These are phyloP conservation scores for Lithosia quadra DNA, from an alignment of 2,888 invertebrate genomes.

Conservation along the genomic window DNA sequence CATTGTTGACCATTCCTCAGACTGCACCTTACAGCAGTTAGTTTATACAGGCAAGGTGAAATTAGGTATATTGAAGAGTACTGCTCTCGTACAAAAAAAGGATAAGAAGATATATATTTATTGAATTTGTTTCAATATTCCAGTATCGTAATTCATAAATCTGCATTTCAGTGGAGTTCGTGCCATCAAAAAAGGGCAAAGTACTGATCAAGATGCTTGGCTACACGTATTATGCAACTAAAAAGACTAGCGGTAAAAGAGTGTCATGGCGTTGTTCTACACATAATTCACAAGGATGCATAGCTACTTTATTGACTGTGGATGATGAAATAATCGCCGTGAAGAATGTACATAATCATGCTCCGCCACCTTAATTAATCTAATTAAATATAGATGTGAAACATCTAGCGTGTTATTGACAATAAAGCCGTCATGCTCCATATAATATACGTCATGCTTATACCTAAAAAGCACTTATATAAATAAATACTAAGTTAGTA, in stretches of 20 bases:
- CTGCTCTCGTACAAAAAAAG: too few relatives aligned
- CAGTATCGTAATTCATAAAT: not conserved
- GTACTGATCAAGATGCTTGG: conserved; percentile 48
- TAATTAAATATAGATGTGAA: not conserved
- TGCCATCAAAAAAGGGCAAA: conserved; percentile 35
- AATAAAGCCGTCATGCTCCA: not conserved
- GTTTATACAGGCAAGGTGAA: not conserved
- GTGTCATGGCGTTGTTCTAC: conserved; percentile 57
- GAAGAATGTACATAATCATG: conserved; percentile 26
- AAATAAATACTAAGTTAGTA: not conserved
- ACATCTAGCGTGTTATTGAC: too few relatives aligned
- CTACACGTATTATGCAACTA: conserved; percentile 49
- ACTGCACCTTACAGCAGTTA: too few relatives aligned
- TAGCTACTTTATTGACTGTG: conserved; percentile 51
- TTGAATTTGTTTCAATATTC: not conserved
- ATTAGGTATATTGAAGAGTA: too few relatives aligned
- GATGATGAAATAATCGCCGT: conserved; percentile 31
- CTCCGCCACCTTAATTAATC: conserved; percentile 1
- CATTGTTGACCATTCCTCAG: not conserved
- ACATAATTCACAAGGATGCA: conserved; percentile 51
- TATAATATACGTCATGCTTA: not conserved
- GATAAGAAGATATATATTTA: not conserved
- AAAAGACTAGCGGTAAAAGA: not conserved
- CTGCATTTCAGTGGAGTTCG: conserved; percentile 32
- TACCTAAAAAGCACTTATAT: not conserved